Conservation (phyloP, 2,797 vertebrate species). For the Uromys caudimaculatus region DNA sequence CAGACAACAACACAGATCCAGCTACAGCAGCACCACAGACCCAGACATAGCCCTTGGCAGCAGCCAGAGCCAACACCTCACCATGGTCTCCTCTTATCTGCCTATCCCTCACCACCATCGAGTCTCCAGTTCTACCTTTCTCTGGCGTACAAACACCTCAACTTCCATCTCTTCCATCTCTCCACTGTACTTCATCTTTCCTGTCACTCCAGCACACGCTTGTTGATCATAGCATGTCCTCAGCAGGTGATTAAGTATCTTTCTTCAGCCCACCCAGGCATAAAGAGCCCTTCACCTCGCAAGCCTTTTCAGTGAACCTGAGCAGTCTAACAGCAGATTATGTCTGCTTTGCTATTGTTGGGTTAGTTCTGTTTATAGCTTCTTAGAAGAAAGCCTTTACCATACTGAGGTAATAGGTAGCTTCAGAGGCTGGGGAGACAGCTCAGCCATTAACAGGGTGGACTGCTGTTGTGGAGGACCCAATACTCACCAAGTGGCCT, state of each 20-base stretch:
- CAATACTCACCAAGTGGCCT: not conserved
- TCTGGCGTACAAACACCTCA: not conserved
- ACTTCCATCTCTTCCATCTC: not conserved
- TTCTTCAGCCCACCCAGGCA: not conserved
- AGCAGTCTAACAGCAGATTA: too few relatives aligned
- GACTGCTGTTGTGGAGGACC: not conserved
- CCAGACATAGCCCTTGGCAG: not conserved
- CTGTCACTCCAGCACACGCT: not conserved
- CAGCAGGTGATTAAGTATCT: not conserved
- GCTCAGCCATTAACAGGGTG: not conserved
- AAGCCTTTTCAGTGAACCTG: not conserved
- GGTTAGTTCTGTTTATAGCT: not conserved
- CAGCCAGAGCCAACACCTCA: not conserved
- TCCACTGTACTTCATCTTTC: not conserved
- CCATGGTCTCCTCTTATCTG: not conserved
- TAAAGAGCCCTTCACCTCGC: not conserved
- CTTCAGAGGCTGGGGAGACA: not conserved
- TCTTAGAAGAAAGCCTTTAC: not conserved
- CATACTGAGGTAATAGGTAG: not conserved
- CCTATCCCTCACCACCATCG: not conserved
- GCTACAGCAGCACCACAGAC: not conserved
- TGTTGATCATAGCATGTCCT: not conserved
- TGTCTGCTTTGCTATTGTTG: not conserved
- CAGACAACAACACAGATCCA: not conserved
- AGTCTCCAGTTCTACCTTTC: not conserved